Percentiles rank a stretch among this genome's conserved stretches.
These are phyloP conservation scores for Chelonus formosanus DNA, from an alignment of 2,888 invertebrate genomes.

Conservation along the genomic window DNA sequence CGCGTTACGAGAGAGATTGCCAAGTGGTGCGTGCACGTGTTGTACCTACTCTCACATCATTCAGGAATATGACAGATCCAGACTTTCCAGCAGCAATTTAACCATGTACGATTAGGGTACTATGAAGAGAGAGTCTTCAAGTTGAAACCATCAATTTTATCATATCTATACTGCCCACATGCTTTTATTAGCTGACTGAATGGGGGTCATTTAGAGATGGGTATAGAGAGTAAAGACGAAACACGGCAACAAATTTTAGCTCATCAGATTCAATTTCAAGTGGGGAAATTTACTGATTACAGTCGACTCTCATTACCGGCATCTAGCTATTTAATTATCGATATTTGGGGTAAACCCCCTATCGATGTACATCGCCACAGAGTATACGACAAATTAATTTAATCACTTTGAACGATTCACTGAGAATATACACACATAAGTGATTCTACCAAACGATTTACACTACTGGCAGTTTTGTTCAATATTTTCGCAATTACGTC, in stretches of 20 bases:
- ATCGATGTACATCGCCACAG: constrained; percentile 12
- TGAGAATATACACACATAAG: no score
- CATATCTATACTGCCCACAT: neutral
- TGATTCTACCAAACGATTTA: neutral
- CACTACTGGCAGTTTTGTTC: constrained; percentile 2
- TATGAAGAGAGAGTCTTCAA: neutral
- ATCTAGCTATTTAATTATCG: constrained; percentile 22
- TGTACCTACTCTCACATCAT: constrained; percentile 26
- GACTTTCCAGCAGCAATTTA: constrained; percentile 26
- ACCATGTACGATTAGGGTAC: neutral
- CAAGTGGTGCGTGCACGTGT: constrained; percentile 39
- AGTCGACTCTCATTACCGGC: constrained; percentile 19
- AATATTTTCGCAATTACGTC: constrained; percentile 12
- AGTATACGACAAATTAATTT: constrained; percentile 18
- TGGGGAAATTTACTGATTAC: constrained; percentile 11
- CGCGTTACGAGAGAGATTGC: constrained; percentile 38
- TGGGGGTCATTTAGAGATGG: neutral
- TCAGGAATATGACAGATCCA: constrained; percentile 34
- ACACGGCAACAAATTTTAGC: neutral
- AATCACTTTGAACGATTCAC: neutral
- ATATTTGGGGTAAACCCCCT: constrained; percentile 18
- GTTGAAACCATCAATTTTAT: neutral
- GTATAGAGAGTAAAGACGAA: neutral
- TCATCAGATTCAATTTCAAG: constrained; percentile 16
- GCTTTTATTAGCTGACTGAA: neutral